Conservation (phyloP, 1,140 invertebrate species). For the Teleopsis dalmanni region DNA sequence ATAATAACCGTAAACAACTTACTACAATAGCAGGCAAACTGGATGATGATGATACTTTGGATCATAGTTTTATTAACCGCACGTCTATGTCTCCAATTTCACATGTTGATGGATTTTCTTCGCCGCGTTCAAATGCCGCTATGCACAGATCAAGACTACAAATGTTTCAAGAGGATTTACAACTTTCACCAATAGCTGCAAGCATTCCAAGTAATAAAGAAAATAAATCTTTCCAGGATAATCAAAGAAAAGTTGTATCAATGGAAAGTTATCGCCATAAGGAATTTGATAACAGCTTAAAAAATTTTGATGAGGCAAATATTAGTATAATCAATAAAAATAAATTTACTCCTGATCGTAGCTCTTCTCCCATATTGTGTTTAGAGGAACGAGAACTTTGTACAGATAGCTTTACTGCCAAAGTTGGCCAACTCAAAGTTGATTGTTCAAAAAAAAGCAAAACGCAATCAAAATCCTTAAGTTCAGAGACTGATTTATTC, state of each 20-base stretch:
- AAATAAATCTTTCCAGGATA: too few species aligned
- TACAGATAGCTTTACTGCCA: slow-evolving; percentile 11
- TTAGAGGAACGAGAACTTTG: slow-evolving; percentile 17
- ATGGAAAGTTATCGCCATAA: slow-evolving; percentile 11
- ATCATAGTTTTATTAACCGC: slow-evolving; percentile 30
- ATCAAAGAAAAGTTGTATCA: not conserved
- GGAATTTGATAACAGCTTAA: slow-evolving; percentile 3
- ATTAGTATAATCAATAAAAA: slow-evolving; percentile 14
- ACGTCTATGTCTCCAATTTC: slow-evolving; percentile 38
- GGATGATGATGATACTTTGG: slow-evolving; percentile 32
- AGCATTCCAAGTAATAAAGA: too few species aligned
- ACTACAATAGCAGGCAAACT: slow-evolving; percentile 19
- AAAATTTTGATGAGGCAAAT: slow-evolving; percentile 16
- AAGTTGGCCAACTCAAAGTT: slow-evolving; percentile 9
- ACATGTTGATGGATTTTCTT: slow-evolving; percentile 23
- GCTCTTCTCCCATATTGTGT: slow-evolving; percentile 27
- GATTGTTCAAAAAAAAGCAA: slow-evolving; percentile 10
- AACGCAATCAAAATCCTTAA: not conserved
- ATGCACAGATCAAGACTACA: slow-evolving; percentile 11
- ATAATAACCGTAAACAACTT: too few species aligned
- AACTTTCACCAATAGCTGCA: slow-evolving; percentile 33
- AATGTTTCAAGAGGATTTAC: slow-evolving; percentile 12
- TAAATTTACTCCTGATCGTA: slow-evolving; percentile 33
- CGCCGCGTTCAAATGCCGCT: slow-evolving; percentile 3
- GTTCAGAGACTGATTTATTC: slow-evolving; percentile 13